phyloP scores from a whole-genome alignment of 2,113 vertebrate species.

The Cricetomys ansorgei region DNA sequence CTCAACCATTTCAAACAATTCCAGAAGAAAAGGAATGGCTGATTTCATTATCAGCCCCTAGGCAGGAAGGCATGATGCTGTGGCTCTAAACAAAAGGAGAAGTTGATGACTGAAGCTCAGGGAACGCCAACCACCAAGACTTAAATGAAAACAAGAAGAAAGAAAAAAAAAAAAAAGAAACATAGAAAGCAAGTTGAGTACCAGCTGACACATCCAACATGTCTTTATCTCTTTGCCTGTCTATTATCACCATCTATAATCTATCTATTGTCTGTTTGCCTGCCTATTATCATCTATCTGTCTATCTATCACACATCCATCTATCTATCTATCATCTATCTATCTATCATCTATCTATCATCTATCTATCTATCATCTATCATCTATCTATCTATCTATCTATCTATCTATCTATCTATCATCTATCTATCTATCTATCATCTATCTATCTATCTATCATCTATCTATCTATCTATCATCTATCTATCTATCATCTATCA shows the following conservation, averaged over 20 bases:
- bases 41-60: neutral
- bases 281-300: neutral
- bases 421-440: neutral
- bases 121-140: neutral
- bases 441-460: neutral
- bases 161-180: neutral
- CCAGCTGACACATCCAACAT: too few species aligned
- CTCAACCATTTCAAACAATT: neutral
- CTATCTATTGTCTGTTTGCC: neutral
- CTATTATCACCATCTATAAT: neutral
- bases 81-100: neutral
- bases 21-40: neutral
- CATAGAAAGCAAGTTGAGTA: neutral
- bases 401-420: neutral
- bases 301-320: neutral
- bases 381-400: neutral
- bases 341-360: neutral
- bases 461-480: neutral
- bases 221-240: neutral
- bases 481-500: neutral
- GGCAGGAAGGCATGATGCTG: neutral
- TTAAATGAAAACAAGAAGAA: neutral
- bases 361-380: neutral
- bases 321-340: neutral
- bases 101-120: neutral